Evolutionary conservation across 2,797 vertebrate species (phyloP).

Genomic region (Cheirogaleus major): DNA sequence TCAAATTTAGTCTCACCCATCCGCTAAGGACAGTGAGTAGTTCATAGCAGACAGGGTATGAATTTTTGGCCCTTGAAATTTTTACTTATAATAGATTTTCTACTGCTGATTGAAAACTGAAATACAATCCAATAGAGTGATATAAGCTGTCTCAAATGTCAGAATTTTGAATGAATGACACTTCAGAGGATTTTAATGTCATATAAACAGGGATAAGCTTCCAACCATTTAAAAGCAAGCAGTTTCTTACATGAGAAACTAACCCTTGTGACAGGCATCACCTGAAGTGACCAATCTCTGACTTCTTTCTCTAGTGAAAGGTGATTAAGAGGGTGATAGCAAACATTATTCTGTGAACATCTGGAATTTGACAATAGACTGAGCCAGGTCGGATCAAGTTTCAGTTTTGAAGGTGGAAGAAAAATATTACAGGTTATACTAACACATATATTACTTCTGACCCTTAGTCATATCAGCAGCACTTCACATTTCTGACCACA

Average conservation of each 20-base stretch:
- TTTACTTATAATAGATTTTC: constrained; percentile 21
- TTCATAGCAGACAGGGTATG: not conserved
- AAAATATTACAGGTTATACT: not conserved
- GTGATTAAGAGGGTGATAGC: constrained; percentile 29
- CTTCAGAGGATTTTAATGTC: constrained; percentile 17
- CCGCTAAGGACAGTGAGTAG: not conserved
- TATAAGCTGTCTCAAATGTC: constrained; percentile 26
- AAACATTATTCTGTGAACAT: constrained; percentile 5
- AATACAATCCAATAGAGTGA: not conserved
- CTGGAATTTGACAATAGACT: constrained; percentile 30
- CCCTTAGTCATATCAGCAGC: not conserved
- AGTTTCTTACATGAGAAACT: constrained; percentile 29
- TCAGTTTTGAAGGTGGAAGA: constrained; percentile 38
- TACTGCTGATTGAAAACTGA: constrained; percentile 16
- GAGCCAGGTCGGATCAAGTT: constrained; percentile 25
- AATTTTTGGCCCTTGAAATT: not conserved
- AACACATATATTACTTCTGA: not conserved
- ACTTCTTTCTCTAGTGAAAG: not conserved
- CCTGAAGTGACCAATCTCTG: not conserved
- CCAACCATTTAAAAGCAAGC: constrained; percentile 34
- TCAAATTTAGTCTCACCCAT: not conserved
- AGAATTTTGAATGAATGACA: constrained; percentile 43
- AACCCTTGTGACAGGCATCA: not conserved
- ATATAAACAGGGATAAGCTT: constrained; percentile 21
- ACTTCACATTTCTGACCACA: not conserved